Evolutionary conservation across 2,888 invertebrate species (phyloP).

Genomic region (Cephus nigrinus): DNA sequence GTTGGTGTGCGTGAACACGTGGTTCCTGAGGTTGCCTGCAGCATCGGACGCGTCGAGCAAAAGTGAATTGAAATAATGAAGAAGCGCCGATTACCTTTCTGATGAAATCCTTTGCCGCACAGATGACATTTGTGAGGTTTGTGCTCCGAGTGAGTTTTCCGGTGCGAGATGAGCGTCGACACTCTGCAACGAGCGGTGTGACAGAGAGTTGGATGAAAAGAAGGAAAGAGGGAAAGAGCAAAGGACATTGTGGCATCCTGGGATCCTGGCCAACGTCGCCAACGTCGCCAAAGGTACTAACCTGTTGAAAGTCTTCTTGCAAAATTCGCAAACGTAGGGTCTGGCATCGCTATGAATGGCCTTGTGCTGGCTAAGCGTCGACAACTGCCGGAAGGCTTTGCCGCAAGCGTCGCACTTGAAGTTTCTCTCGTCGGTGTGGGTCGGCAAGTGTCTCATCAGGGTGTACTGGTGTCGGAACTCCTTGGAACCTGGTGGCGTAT

Average conservation of each 20-base stretch:
- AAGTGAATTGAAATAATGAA: not conserved
- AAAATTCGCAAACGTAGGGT: conserved; percentile 80
- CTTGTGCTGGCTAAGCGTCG: conserved; percentile 80
- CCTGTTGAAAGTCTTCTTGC: conserved; percentile 81
- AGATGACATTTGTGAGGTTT: conserved; percentile 81
- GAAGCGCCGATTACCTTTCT: conserved; percentile 71
- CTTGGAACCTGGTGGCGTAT: conserved; percentile 70
- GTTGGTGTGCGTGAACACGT: conserved; percentile 82
- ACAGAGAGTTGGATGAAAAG: too few relatives aligned
- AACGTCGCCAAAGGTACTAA: conserved; percentile 25
- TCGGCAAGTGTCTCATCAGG: conserved; percentile 79
- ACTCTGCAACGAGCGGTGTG: conserved; percentile 65
- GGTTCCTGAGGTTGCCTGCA: conserved; percentile 79
- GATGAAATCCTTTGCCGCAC: conserved; percentile 83
- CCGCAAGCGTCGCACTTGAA: conserved; percentile 80
- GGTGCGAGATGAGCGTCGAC: conserved; percentile 83
- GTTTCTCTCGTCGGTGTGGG: conserved; percentile 82
- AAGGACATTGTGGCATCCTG: too few relatives aligned
- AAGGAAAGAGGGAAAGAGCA: too few relatives aligned
- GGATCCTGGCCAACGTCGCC: too few relatives aligned
- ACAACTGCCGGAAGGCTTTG: conserved; percentile 80
- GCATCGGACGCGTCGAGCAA: conserved; percentile 21
- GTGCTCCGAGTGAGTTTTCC: conserved; percentile 80
- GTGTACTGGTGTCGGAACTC: conserved; percentile 84
- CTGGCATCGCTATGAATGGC: conserved; percentile 83